Base-by-base conservation (phyloP, 1,140 invertebrate species). In the Phymastichus coffea region DNA sequence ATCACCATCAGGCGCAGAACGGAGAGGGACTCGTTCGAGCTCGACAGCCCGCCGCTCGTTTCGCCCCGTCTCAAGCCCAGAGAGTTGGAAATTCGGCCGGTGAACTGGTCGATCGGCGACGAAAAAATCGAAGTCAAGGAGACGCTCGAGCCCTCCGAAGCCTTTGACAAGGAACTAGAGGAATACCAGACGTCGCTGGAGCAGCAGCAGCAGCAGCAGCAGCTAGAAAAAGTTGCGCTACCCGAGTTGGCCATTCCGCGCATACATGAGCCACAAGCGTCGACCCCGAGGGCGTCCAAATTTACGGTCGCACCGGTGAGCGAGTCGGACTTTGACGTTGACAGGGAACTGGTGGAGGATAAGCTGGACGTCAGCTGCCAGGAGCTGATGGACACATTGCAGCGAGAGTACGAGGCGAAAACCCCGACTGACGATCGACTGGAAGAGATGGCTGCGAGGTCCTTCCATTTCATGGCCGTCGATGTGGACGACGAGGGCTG, bases 41-140 rank as follows among this genome's bases (percentile, higher is more conserved):
- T 76, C 6, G 72, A 74, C 9, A 78, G 75, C 53, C 74, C 74
- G n/a, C 74, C 76, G 1, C 47, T 76, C 30, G 53, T 75, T 1
- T 76, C 74, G 0, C 73, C 74, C 6, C 73, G 61, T 57, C 46
- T 57, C 15, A 78, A 68, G 44, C 41, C 72, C 1, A 70, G 68
- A 4, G 74, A 74, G 3, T 54, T 80, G 2, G 76, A 80, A 33
- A 77, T 79, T 23, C 73, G 77, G n/a, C 72, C 72, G 0, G 69
- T 73, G 2, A 63, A 75, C 15, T 80, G 78, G 78, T 76, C 77
- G 73, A 79, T 80, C 17, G 78, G 78, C 0, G 76, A 79, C 20
- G 76, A 80, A 35, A 80, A 80, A 61, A 79, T 80, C 15, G 77
- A 77, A 35, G 74, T 80, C 54, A 64, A 70, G 0, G 78, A 80